phyloP scores from a whole-genome alignment of 2,888 invertebrate species.

The Cinara cedri region DNA sequence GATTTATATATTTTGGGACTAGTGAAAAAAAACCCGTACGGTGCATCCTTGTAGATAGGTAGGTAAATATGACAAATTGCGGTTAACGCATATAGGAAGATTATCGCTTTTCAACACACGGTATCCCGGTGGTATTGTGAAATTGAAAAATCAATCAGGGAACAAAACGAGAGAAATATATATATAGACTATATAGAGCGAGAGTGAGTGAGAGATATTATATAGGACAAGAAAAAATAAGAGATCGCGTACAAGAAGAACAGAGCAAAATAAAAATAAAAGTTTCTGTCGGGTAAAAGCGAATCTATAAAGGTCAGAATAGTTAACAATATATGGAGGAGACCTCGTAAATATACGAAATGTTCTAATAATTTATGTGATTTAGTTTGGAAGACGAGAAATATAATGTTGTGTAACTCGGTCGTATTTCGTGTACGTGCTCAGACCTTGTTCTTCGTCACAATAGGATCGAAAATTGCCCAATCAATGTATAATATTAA shows the following conservation, averaged over 20 bases:
- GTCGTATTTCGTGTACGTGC: constrained; percentile 4
- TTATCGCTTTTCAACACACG: constrained; percentile 12
- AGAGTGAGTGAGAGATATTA: neutral
- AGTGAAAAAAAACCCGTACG: neutral
- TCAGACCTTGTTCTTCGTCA: neutral
- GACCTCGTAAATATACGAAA: constrained; percentile 30
- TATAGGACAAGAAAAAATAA: neutral
- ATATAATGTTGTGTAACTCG: too few relatives aligned
- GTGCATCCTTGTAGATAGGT: constrained; percentile 33
- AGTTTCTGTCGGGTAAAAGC: constrained; percentile 18
- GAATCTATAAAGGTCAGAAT: neutral
- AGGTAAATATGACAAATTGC: constrained; percentile 28
- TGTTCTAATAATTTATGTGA: constrained; percentile 25
- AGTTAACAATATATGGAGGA: constrained; percentile 23
- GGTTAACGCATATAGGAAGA: constrained; percentile 8
- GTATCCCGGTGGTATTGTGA: neutral
- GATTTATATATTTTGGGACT: constrained; percentile 3
- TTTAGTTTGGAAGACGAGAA: constrained; percentile 33
- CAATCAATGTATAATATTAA: constrained; percentile 2
- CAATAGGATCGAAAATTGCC: neutral
- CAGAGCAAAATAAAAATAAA: constrained; percentile 1
- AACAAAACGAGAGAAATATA: neutral
- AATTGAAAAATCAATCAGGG: constrained; percentile 37
- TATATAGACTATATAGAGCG: too few relatives aligned
- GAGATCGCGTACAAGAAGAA: neutral